Conservation (phyloP, 2,888 invertebrate species). For the Scelioninae gen. 2 region DNA sequence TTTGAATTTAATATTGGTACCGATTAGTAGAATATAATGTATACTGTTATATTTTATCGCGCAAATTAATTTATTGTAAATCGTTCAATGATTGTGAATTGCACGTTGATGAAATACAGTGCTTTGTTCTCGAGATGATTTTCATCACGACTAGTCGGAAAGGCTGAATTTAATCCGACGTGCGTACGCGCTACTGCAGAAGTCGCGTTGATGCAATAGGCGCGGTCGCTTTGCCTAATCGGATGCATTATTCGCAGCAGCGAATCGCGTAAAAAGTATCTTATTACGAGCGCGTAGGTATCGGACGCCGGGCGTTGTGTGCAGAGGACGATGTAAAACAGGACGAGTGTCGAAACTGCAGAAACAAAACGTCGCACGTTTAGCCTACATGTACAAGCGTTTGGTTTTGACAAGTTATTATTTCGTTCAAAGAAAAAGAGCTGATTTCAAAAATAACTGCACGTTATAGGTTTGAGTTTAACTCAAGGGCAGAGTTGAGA, state of each 20-base stretch:
- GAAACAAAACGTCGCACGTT: constrained; percentile 38
- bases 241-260: constrained; percentile 62
- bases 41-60: too few species aligned
- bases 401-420: constrained; percentile 28
- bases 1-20: too few species aligned
- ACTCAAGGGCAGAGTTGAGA: too few species aligned
- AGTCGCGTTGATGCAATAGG: constrained; percentile 59
- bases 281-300: constrained; percentile 63
- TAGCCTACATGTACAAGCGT: constrained; percentile 33
- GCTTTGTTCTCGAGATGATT: constrained; percentile 5
- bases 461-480: too few species aligned
- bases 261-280: constrained; percentile 57
- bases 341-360: constrained; percentile 57
- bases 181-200: constrained; percentile 45
- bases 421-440: too few species aligned
- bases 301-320: constrained; percentile 55
- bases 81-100: too few species aligned
- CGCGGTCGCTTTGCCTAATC: constrained; percentile 61
- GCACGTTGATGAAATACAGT: neutral
- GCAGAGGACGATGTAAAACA: constrained; percentile 62
- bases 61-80: too few species aligned
- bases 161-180: constrained; percentile 13
- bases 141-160: constrained; percentile 8
- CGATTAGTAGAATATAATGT: too few species aligned
- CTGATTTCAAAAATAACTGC: too few species aligned